Evolutionary conservation across 2,797 vertebrate species (phyloP), one percentile per base, ranked within the genome.

Genomic region (Chelon auratus): DNA sequence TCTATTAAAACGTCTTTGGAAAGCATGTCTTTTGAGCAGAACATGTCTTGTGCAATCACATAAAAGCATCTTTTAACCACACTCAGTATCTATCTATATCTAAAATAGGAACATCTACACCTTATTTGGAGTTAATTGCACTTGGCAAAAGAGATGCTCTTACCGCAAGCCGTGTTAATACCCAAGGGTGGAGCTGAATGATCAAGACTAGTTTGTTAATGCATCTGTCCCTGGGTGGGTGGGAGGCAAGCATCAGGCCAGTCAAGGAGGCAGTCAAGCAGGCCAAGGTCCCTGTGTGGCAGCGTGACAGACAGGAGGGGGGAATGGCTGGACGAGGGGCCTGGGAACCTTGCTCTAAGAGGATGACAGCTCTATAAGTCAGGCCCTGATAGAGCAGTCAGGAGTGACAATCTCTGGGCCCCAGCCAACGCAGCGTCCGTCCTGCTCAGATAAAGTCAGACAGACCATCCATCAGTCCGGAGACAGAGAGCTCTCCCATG

Each of bases 401-500:
- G 74, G 71, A 81, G 81, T 90, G 84, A 92, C 91, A 92, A 91
- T 89, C 84, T 91, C 67, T 86, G 72, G 82, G 83, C 78, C 80
- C 80, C 93, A 89, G 87, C 85, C 89, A 89, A 77, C 70, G 76
- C 81, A 87, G 89, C 77, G 79, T 88, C 90, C 86, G 68, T 93
- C 93, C 91, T 88, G 85, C 88, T 75, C 85, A 91, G 93, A 93
- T 93, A 92, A 92, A 93, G 84, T 79, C 69, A 56, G 90, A 93
- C 91, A 90, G 91, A 81, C 75, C 91, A 92, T 94, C 91, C 90
- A 91, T 94, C 93, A 93, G 89, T 60, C 47, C 45, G 5, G 73
- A 89, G 82, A 89, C 89, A 80, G 39, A 76, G 81, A 84, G 79
- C 82, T 68, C 87, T 85, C 86, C 76, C 79, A 68, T 54, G 72